Evolutionary conservation across 2,113 vertebrate genomes (phyloP).

Genomic region (Amphilophus citrinellus): DNA sequence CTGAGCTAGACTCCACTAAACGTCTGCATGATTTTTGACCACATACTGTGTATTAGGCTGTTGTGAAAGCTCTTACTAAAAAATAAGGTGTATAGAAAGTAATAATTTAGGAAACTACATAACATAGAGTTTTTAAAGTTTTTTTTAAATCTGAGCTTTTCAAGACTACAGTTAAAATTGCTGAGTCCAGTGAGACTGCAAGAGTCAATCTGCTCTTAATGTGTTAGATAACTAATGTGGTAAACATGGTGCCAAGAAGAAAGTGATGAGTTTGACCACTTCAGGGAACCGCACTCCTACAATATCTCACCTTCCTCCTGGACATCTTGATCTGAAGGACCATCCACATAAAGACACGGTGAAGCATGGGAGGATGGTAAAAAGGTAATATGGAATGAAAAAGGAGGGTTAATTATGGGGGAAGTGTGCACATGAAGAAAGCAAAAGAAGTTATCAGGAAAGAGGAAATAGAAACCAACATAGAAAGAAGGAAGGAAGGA

Average conservation of each 20-base stretch:
- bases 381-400: background rate
- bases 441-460: background rate
- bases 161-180: background rate
- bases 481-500: background rate
- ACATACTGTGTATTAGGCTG: background rate
- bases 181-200: background rate
- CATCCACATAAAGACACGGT: slow-evolving; percentile 28
- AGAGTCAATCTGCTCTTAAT: background rate
- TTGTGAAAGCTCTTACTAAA: background rate
- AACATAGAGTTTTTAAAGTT: background rate
- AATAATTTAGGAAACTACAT: background rate
- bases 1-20: background rate
- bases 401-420: slow-evolving; percentile 3
- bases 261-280: background rate
- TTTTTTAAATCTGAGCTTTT: background rate
- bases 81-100: background rate
- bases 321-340: slow-evolving; percentile 67
- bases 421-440: background rate
- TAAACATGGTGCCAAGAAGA: background rate
- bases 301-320: slow-evolving; percentile 70
- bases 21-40: background rate
- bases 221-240: slow-evolving; percentile 17
- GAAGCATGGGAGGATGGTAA: slow-evolving; percentile 17
- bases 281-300: background rate
- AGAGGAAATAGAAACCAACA: background rate